These are phyloP conservation scores for Acrocephalus kingi DNA, from an alignment of 2,113 vertebrate genomes.

Conservation along the genomic window DNA sequence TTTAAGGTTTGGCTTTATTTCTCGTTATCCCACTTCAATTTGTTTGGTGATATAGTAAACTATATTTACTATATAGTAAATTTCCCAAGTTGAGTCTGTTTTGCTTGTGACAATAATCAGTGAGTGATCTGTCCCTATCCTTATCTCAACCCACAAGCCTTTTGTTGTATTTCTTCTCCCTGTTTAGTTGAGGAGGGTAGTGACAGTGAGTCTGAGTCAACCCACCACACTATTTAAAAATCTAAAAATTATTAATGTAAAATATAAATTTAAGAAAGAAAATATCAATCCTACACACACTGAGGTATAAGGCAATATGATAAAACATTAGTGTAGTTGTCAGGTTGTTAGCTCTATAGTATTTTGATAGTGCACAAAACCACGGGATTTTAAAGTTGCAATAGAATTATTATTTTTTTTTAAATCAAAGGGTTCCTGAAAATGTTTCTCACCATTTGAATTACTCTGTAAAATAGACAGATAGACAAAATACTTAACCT, in stretches of 20 bases:
- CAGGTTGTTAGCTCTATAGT: not conserved
- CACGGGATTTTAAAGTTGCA: not conserved
- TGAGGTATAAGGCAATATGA: not conserved
- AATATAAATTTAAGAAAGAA: not conserved
- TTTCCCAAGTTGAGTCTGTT: not conserved
- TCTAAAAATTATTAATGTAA: not conserved
- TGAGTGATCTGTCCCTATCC: not conserved
- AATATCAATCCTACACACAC: not conserved
- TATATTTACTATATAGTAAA: too few species aligned
- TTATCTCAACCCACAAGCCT: not conserved
- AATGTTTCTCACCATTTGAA: not conserved
- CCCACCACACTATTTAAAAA: not conserved
- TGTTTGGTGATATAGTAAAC: not conserved
- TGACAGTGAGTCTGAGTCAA: not conserved
- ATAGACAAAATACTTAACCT: not conserved
- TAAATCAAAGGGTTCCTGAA: not conserved
- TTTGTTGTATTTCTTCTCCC: not conserved
- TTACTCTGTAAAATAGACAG: not conserved
- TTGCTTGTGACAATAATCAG: not conserved
- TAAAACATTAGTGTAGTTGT: not conserved
- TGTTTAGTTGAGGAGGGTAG: not conserved
- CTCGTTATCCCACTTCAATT: not conserved
- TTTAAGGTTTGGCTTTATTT: not conserved
- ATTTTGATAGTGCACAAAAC: not conserved
- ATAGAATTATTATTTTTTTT: not conserved